These are phyloP conservation scores for Pristionchus entomophagus DNA, from an alignment of 2,888 invertebrate genomes.

Conservation along the genomic window DNA sequence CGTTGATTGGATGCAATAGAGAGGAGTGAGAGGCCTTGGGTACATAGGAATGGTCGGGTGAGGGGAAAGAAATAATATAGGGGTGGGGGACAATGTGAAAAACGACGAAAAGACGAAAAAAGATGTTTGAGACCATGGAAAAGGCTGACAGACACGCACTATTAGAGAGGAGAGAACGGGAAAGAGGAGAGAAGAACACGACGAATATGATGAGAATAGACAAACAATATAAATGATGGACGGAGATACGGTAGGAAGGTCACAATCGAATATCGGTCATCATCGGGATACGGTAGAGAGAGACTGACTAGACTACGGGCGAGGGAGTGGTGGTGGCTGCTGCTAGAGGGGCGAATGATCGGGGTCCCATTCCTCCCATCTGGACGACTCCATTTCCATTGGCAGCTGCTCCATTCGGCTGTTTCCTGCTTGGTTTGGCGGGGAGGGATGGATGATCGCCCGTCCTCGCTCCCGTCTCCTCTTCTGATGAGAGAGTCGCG, in stretches of 20 bases:
- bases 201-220: not conserved
- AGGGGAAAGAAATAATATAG: not conserved
- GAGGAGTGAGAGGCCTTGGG: not conserved
- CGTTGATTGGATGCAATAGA: not conserved
- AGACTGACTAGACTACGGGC: not conserved
- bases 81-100: not conserved
- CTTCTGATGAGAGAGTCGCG: slow-evolving; percentile 39
- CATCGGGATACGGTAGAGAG: not conserved
- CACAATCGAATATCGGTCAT: not conserved
- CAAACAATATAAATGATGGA: not conserved
- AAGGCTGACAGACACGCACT: slow-evolving; percentile 42
- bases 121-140: slow-evolving; percentile 41
- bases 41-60: slow-evolving; percentile 24
- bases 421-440: slow-evolving; percentile 36
- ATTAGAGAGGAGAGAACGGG: slow-evolving; percentile 27
- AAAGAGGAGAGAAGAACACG: not conserved
- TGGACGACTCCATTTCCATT: not conserved
- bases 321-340: not conserved
- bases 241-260: not conserved
- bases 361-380: not conserved
- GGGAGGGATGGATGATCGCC: slow-evolving; percentile 43
- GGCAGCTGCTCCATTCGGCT: not conserved
- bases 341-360: not conserved
- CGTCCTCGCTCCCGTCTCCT: slow-evolving; percentile 39
- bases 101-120: slow-evolving; percentile 23